Conservation (phyloP, 1,140 invertebrate species). For the Aphelenchoides fujianensis region DNA sequence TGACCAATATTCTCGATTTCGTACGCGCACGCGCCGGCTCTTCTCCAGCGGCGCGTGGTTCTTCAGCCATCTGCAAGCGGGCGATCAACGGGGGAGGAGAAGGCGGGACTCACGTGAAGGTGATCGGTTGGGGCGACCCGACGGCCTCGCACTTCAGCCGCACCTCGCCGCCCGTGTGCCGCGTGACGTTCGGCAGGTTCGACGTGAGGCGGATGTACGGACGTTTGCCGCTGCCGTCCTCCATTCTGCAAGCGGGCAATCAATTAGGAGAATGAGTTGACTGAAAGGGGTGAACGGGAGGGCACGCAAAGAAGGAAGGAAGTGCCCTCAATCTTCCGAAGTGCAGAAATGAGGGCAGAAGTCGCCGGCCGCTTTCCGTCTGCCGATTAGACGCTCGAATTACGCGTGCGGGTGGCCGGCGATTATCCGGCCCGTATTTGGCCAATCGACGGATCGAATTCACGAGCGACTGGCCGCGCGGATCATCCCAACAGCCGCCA, state of each 20-base stretch:
- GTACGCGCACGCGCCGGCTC: slow-evolving; percentile 40
- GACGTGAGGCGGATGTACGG: slow-evolving; percentile 58
- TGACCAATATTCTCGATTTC: slow-evolving; percentile 54
- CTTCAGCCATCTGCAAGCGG: slow-evolving; percentile 55
- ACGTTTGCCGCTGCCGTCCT: slow-evolving; percentile 47
- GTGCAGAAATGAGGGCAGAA: no score
- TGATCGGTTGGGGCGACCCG: slow-evolving; percentile 55
- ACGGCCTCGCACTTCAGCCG: slow-evolving; percentile 59
- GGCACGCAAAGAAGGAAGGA: no score
- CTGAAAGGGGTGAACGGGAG: neutral
- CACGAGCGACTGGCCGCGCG: neutral
- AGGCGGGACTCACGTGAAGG: slow-evolving; percentile 49
- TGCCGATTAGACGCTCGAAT: neutral
- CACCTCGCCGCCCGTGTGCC: slow-evolving; percentile 56
- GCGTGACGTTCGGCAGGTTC: slow-evolving; percentile 52
- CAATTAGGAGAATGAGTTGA: slow-evolving; percentile 1
- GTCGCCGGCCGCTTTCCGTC: no score
- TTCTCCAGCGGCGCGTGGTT: slow-evolving; percentile 61
- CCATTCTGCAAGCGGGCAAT: slow-evolving; percentile 54
- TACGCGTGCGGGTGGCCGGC: neutral
- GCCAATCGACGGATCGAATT: neutral
- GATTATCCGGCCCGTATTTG: neutral
- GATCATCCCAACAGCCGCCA: neutral
- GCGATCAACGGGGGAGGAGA: neutral
- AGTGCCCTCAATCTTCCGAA: no score